Conservation (phyloP, 2,797 vertebrate species). For the Scyliorhinus canicula region DNA sequence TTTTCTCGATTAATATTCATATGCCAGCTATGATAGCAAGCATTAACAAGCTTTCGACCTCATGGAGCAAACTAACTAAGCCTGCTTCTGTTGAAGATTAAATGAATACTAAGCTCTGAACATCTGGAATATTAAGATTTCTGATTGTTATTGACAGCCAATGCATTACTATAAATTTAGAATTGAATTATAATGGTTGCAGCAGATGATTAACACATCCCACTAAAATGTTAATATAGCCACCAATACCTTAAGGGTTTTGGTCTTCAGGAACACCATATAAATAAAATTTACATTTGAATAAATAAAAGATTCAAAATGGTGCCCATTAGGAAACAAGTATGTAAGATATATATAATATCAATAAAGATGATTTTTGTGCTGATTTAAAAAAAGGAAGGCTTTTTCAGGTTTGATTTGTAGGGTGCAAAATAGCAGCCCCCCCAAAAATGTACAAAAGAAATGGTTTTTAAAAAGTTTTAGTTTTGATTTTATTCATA, state of each 20-base stretch:
- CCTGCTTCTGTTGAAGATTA: not conserved
- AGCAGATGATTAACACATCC: not conserved
- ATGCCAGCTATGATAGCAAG: not conserved
- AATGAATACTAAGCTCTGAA: not conserved
- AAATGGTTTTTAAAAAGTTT: no score
- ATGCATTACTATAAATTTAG: not conserved
- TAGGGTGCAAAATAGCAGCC: not conserved
- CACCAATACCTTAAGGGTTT: not conserved
- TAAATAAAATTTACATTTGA: not conserved
- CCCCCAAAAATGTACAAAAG: not conserved
- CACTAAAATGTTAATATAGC: not conserved
- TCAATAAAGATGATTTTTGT: no score
- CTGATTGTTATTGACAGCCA: not conserved
- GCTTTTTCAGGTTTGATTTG: not conserved
- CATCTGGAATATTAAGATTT: slow-evolving; percentile 21
- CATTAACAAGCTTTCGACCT: not conserved
- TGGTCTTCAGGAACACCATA: not conserved
- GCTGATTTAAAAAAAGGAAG: no score
- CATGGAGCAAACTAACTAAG: not conserved
- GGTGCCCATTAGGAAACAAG: no score
- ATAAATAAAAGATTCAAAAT: not conserved
- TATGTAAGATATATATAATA: no score
- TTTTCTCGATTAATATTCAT: not conserved
- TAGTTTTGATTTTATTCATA: not conserved
- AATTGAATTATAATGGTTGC: not conserved